A percentile compares a stretch with the other conserved stretches of the same genome.
Conservation (phyloP, 2,888 invertebrate species). For the Hemistola chrysoprasaria region DNA sequence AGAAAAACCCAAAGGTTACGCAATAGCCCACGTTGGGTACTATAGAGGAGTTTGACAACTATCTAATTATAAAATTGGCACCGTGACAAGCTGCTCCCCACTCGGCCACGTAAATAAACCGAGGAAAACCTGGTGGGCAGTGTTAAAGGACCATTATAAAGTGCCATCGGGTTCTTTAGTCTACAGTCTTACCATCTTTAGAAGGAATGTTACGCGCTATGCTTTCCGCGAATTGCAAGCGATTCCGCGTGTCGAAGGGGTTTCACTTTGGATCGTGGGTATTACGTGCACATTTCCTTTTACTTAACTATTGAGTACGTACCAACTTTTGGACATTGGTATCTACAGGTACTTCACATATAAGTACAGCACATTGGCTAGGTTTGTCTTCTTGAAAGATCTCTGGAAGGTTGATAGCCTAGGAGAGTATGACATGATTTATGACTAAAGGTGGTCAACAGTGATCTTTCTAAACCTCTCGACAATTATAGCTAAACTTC, state of each 20-base stretch:
- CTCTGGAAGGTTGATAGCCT: too few relatives aligned
- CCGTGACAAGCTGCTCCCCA: constrained; percentile 55
- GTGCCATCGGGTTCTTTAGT: constrained; percentile 15
- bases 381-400: too few relatives aligned
- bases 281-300: constrained; percentile 4
- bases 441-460: too few relatives aligned
- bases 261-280: constrained; percentile 5
- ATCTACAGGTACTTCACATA: too few relatives aligned
- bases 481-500: too few relatives aligned
- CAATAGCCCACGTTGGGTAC: constrained; percentile 39
- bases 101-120: constrained; percentile 52
- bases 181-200: constrained; percentile 20
- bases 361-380: too few relatives aligned
- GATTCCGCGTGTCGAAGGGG: constrained; percentile 9
- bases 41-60: constrained; percentile 54
- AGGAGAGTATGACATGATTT: too few relatives aligned
- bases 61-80: constrained; percentile 70
- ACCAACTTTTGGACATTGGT: too few relatives aligned
- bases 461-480: too few relatives aligned
- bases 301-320: too few relatives aligned
- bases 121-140: constrained; percentile 48
- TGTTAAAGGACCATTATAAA: constrained; percentile 38
- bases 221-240: constrained; percentile 7
- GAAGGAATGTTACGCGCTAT: constrained; percentile 11
- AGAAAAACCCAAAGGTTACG: constrained; percentile 38